phyloP scores from a whole-genome alignment of 2,888 invertebrate genomes.

The Thumatha senex region DNA sequence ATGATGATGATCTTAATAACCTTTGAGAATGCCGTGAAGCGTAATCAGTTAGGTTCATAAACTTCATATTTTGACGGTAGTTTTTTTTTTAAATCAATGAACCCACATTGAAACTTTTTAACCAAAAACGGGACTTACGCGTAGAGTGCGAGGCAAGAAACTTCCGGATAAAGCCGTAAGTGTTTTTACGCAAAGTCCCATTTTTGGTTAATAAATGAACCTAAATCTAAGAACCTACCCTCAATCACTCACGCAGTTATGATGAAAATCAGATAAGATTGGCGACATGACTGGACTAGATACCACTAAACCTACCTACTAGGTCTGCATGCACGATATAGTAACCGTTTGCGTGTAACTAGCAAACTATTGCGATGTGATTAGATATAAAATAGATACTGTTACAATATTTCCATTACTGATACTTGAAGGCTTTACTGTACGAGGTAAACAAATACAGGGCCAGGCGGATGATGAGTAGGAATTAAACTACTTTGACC shows the following conservation, averaged over 20 bases:
- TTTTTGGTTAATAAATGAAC: no score
- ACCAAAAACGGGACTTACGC: no score
- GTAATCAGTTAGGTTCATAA: no score
- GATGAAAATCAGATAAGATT: slow-evolving; percentile 34
- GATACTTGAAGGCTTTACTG: background rate
- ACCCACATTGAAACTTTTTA: no score
- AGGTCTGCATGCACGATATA: slow-evolving; percentile 15
- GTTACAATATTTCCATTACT: slow-evolving; percentile 21
- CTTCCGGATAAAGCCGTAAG: no score
- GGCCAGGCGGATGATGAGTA: no score
- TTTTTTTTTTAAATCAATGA: background rate
- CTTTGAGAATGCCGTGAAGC: no score
- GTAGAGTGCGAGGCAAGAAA: no score
- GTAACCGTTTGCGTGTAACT: slow-evolving; percentile 10
- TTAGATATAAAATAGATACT: slow-evolving; percentile 15
- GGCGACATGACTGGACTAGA: slow-evolving; percentile 14
- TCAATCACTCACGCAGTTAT: slow-evolving; percentile 30
- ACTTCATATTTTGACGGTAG: background rate
- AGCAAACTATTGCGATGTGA: background rate
- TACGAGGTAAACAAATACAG: background rate
- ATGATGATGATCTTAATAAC: no score
- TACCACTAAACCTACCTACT: slow-evolving; percentile 12
- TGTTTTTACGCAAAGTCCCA: no score
- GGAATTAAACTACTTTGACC: no score
- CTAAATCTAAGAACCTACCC: slow-evolving; percentile 10